phyloP scores from a whole-genome alignment of 2,797 vertebrate genomes.

The Amblyraja radiata region DNA sequence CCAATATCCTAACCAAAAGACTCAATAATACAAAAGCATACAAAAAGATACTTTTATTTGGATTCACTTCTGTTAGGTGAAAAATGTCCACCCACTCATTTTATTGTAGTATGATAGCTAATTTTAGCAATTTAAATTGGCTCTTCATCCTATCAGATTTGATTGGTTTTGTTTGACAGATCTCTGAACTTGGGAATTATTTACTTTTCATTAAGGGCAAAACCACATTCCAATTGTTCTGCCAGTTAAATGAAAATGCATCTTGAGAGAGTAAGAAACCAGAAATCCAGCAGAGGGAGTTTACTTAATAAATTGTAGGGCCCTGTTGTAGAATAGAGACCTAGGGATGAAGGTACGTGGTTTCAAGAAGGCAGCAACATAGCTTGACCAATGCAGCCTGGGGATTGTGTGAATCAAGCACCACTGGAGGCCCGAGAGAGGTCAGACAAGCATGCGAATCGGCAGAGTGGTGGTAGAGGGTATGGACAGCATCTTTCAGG shows the following conservation, averaged over 20 bases:
- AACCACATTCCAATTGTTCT: background rate
- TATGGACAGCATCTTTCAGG: too few species aligned
- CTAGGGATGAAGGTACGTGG: too few species aligned
- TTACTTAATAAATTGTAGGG: background rate
- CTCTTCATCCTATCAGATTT: background rate
- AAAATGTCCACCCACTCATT: background rate
- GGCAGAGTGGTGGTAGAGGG: too few species aligned
- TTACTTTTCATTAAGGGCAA: background rate
- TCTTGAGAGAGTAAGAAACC: background rate
- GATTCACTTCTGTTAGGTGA: background rate
- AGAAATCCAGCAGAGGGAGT: background rate
- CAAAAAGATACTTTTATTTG: background rate
- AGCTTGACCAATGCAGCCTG: too few species aligned
- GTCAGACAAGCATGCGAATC: too few species aligned
- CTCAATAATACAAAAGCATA: background rate
- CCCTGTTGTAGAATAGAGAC: too few species aligned
- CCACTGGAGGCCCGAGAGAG: too few species aligned
- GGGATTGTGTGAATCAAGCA: too few species aligned
- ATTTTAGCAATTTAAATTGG: background rate
- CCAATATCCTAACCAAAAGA: background rate
- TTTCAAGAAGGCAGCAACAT: too few species aligned
- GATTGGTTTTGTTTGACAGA: background rate
- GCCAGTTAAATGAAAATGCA: background rate
- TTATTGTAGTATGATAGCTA: background rate
- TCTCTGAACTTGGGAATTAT: background rate